A percentile compares a stretch with the other conserved stretches of the same genome.
phyloP scores from a whole-genome alignment of 1,140 invertebrate species.

The Eupristina koningsbergeri region DNA sequence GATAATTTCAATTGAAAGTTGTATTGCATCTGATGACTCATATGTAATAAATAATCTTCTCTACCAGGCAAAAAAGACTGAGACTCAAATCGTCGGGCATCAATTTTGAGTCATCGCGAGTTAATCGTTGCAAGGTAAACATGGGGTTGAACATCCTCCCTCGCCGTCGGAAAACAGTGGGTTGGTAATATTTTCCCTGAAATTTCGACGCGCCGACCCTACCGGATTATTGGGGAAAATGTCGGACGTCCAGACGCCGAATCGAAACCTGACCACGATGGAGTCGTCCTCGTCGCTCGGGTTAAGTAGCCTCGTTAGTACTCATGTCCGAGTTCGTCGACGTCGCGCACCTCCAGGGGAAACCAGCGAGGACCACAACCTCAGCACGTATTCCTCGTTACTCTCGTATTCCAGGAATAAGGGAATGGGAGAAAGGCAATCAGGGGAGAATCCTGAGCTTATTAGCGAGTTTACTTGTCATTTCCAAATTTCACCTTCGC shows the following conservation, averaged over 20 bases:
- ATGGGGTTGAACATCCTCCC: not conserved
- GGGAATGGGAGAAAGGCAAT: not conserved
- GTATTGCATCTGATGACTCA: no score
- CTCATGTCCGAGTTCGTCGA: not conserved
- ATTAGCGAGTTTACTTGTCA: not conserved
- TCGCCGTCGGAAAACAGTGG: not conserved
- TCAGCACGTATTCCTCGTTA: not conserved
- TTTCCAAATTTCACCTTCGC: not conserved
- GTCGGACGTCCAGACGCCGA: not conserved
- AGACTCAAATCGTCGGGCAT: no score
- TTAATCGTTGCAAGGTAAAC: no score
- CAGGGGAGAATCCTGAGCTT: not conserved
- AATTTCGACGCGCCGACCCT: not conserved
- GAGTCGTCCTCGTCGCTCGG: slow-evolving; percentile 8
- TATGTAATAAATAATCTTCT: no score
- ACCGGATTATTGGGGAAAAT: not conserved
- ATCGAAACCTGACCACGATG: slow-evolving; percentile 1
- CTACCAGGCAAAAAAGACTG: no score
- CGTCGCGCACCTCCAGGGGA: not conserved
- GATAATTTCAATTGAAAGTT: no score
- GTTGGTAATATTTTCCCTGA: not conserved
- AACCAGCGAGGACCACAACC: not conserved
- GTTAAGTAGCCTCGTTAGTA: slow-evolving; percentile 34
- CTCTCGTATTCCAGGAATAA: not conserved
- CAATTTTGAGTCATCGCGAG: no score